Conservation (phyloP, 2,797 vertebrate genomes). For the Pseudomugil tenellus region DNA sequence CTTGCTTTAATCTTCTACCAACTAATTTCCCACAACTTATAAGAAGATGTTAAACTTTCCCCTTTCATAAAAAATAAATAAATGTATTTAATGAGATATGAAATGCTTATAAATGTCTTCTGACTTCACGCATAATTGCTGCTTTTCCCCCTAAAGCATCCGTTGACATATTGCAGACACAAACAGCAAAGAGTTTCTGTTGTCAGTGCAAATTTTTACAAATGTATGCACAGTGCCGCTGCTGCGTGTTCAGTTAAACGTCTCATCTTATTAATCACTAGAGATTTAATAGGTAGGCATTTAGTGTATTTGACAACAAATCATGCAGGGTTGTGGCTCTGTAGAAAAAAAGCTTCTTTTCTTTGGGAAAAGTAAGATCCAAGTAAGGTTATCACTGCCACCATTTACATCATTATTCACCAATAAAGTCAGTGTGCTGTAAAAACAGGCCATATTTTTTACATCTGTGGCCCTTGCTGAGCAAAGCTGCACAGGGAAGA, state of each 20-base stretch:
- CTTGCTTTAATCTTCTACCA: constrained; percentile 11
- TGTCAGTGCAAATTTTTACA: constrained; percentile 42
- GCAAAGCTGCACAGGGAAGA: constrained; percentile 59
- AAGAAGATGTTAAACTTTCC: constrained; percentile 42
- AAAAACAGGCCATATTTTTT: constrained; percentile 69
- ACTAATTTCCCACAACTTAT: constrained; percentile 38
- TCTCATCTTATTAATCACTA: constrained; percentile 46
- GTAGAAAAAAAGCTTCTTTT: constrained; percentile 16
- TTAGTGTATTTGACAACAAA: constrained; percentile 21
- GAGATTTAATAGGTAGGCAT: constrained; percentile 45
- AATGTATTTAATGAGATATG: constrained; percentile 84
- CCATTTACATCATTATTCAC: constrained; percentile 59
- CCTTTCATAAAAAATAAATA: constrained; percentile 75
- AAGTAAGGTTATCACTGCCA: constrained; percentile 29
- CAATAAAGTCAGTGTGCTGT: constrained; percentile 69
- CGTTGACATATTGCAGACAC: constrained; percentile 71
- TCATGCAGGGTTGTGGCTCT: constrained; percentile 21
- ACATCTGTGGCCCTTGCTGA: constrained; percentile 73
- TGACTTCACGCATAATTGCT: constrained; percentile 79
- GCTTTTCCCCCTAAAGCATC: constrained; percentile 83
- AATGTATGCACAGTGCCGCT: constrained; percentile 53
- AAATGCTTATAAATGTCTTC: constrained; percentile 78
- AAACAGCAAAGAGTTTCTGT: constrained; percentile 46
- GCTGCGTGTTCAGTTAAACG: constrained; percentile 46
- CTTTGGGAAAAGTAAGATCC: constrained; percentile 40